phyloP scores from a whole-genome alignment of 2,797 vertebrate genomes.

The Acrossocheilus fasciatus region DNA sequence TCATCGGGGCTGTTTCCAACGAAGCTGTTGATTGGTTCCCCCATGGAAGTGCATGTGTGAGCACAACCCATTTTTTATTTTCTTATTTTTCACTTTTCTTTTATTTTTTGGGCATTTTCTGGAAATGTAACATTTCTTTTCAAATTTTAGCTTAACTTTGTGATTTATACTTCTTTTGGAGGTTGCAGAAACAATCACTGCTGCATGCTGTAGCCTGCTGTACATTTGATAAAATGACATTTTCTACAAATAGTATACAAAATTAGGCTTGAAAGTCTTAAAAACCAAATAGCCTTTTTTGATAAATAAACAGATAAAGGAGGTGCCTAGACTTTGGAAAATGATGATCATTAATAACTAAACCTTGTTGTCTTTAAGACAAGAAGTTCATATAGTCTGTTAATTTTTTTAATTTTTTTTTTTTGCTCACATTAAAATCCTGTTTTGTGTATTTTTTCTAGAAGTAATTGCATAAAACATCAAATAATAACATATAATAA shows the following conservation, averaged over 20 bases:
- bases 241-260: not conserved
- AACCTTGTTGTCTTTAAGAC: not conserved
- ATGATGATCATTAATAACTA: not conserved
- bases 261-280: not conserved
- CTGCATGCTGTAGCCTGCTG: not conserved
- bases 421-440: not conserved
- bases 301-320: not conserved
- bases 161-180: not conserved
- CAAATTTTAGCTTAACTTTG: not conserved
- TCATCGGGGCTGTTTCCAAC: conserved; percentile 59
- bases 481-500: not conserved
- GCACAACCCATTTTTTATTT: not conserved
- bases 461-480: not conserved
- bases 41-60: not conserved
- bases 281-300: not conserved
- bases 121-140: not conserved
- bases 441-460: not conserved
- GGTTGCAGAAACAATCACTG: not conserved
- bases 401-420: too few relatives aligned
- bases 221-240: not conserved
- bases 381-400: not conserved
- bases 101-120: not conserved
- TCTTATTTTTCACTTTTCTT: not conserved
- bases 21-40: conserved; percentile 58
- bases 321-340: not conserved